Evolutionary conservation across 1,140 invertebrate species (phyloP), one percentile per base, ranked within the genome.

Genomic region (Proctacanthus coquilletti): DNA sequence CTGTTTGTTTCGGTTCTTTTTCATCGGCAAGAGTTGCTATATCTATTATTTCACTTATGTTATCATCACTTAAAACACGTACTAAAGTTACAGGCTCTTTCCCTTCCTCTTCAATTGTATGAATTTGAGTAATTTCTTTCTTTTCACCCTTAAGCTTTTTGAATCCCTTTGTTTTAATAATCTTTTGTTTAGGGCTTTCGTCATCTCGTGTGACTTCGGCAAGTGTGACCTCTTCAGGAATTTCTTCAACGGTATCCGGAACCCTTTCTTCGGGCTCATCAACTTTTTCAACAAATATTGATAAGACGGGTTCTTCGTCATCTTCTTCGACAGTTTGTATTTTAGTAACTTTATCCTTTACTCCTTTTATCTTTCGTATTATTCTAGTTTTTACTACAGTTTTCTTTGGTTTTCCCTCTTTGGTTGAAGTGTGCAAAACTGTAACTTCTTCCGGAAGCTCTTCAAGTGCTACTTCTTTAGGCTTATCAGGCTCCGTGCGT

Each of bases 61-160:
- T 53, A 30, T 53, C 54, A 45, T 57, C 54, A 41, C 52, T 57
- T 18, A 57, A 49, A 41, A 55, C 51, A 23, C 52, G 49, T 13
- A 65, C 52, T 36, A 42, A 49, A 39, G 51, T 60, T 42, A 45
- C 47, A 45, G 52, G 52, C 43, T 57, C 61, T 48, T 60, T 45
- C 38, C 55, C 52, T 42, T 64, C 58, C 47, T 63, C 59, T 42
- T 65, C 62, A 15, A 64, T 39, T 13, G 61, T 60, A 42, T 50
- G 45, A 38, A 64, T 56, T 50, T 62, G 56, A 36, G 54, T 59
- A 34, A 49, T 52, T 48, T 63, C 49, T 35, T 32, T 15, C 21
- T 43, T 43, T 33, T 37, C 10, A 13, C 42, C 31, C 6, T 32
- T 4, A 10, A 37, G 43, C 34, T 54, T 65, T 39, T 57, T 61